A percentile compares a stretch with the other conserved stretches of the same genome.
Evolutionary conservation across 2,113 vertebrate genomes (phyloP).

Genomic region (Corythornis madagascariensis): DNA sequence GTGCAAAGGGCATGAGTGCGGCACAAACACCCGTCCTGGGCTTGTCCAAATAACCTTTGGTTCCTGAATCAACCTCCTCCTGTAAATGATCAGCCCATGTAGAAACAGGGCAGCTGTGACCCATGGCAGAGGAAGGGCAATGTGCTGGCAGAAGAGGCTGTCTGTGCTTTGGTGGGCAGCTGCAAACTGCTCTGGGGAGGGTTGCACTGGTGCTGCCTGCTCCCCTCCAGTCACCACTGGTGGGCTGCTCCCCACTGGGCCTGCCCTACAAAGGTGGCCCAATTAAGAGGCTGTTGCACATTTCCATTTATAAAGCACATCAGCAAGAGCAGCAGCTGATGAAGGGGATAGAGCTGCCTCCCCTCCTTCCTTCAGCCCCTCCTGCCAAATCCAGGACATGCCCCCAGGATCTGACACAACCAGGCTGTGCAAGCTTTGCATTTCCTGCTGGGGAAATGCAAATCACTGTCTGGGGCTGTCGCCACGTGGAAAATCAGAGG

Average conservation of each 20-base stretch:
- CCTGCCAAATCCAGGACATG: conserved; percentile 52
- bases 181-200: neutral
- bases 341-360: neutral
- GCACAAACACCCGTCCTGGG: neutral
- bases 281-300: conserved; percentile 8
- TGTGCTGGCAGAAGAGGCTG: neutral
- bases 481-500: neutral
- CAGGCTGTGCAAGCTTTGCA: neutral
- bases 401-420: neutral
- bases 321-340: neutral
- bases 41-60: conserved; percentile 40
- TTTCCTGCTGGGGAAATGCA: neutral
- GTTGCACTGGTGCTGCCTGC: neutral
- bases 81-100: neutral
- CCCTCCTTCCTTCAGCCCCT: neutral
- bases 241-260: neutral
- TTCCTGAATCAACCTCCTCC: conserved; percentile 1
- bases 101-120: neutral
- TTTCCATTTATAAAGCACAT: conserved; percentile 46
- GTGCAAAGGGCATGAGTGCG: neutral
- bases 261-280: conserved; percentile 41
- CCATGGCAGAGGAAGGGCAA: neutral
- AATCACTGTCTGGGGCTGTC: neutral
- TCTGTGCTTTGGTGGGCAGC: neutral
- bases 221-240: neutral